These are phyloP conservation scores for Elysia crispata DNA, from an alignment of 2,888 invertebrate species.

Conservation along the genomic window DNA sequence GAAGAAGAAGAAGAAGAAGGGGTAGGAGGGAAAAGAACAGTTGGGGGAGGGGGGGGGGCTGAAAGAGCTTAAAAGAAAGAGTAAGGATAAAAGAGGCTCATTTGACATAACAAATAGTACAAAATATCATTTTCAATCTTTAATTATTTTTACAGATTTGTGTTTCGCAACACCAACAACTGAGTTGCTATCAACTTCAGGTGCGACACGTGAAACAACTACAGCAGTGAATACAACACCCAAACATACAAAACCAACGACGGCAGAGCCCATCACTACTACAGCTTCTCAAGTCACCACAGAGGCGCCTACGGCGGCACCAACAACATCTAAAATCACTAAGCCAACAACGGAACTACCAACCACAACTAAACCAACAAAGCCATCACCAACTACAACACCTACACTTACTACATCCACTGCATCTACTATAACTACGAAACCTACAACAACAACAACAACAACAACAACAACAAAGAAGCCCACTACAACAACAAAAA, in stretches of 20 bases:
- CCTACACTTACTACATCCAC: neutral
- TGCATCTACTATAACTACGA: neutral
- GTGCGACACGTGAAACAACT: too few relatives aligned
- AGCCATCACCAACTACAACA: conserved; percentile 43
- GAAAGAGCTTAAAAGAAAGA: too few relatives aligned
- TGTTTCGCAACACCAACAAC: too few relatives aligned
- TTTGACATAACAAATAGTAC: too few relatives aligned
- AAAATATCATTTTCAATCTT: too few relatives aligned
- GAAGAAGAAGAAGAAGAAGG: too few relatives aligned
- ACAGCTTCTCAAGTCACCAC: too few relatives aligned
- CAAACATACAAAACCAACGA: neutral
- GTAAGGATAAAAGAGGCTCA: too few relatives aligned
- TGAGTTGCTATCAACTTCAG: too few relatives aligned
- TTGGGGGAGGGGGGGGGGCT: too few relatives aligned
- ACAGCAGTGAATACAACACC: neutral
- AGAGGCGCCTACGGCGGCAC: neutral
- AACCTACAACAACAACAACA: conserved; percentile 22
- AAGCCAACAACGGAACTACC: neutral
- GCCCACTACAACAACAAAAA: conserved; percentile 49
- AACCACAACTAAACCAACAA: neutral
- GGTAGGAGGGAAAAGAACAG: too few relatives aligned
- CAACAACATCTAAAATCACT: neutral
- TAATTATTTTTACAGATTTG: too few relatives aligned
- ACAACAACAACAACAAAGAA: conserved; percentile 39
- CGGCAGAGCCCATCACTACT: neutral